Base-by-base conservation (phyloP, 2,797 vertebrate genomes). In the Helicolenus hilgendorfi region DNA sequence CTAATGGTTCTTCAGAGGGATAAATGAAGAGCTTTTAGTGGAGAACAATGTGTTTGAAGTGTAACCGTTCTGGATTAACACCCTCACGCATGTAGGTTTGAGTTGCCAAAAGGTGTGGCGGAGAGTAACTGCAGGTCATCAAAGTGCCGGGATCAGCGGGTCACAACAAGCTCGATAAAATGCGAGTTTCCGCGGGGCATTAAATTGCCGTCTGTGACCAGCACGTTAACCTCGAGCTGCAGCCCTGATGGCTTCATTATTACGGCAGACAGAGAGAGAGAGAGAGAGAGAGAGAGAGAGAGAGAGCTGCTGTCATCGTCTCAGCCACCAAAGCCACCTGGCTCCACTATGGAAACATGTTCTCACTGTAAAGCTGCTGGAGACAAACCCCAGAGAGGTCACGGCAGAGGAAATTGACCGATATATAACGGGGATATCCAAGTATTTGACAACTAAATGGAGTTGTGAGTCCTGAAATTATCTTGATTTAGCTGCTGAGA, bases 21-120 rank as follows among this genome's bases (percentile, higher is more conserved):
- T 83, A 84, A 86, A 88, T 72, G 26, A 89, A 83, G 71, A 53
- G 20, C 69, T 87, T 84, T 86, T 5, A 70, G 72, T 31, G 35
- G 60, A 65, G 77, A 86, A 80, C 79, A 87, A 71, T 62, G 88
- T 60, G 89, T 95, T 91, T 94, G 89, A 95, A 94, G 92, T 92
- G 87, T 7, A 87, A 60, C 72, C 41, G 58, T 56, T 67, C 56
- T 81, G 89, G 91, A 92, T 87, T 85, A 85, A 83, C 59, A 35
- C 83, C 74, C 74, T 89, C 77, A 79, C 90, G 90, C 78, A 18
- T 90, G 91, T 38, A 68, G 87, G 73, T 76, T 91, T 22, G 38
- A 68, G 83, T 67, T 92, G 84, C 89, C 77, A 87, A 71, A 53
- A 80, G 69, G 83, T 77, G 62, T 75, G 10, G 22, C 0, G 20